These are phyloP conservation scores for Girardinus metallicus DNA, from an alignment of 2,797 vertebrate species.

Conservation along the genomic window DNA sequence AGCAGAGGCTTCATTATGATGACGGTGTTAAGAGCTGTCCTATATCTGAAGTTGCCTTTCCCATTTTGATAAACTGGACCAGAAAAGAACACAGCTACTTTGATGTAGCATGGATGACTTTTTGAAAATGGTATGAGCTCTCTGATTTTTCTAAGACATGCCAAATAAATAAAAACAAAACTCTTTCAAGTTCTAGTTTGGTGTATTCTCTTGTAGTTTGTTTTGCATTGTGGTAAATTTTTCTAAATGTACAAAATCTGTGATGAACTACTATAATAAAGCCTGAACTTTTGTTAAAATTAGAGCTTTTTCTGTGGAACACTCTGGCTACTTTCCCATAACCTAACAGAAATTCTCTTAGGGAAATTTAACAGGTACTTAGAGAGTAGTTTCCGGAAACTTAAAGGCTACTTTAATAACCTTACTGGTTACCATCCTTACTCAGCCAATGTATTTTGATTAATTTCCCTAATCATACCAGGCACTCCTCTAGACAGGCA, in stretches of 20 bases:
- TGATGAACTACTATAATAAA: neutral
- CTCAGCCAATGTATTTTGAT: neutral
- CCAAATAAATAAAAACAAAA: neutral
- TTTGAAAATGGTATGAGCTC: neutral
- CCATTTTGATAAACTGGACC: no score
- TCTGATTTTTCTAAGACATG: neutral
- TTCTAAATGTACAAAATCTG: neutral
- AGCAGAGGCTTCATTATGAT: conserved; percentile 63
- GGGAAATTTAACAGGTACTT: neutral
- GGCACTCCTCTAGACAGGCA: neutral
- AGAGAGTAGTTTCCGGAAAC: neutral
- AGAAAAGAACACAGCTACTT: no score
- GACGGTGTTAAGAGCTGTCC: conserved; percentile 48
- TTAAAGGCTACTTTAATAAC: neutral
- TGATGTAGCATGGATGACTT: no score
- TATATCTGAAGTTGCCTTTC: no score
- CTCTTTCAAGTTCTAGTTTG: neutral
- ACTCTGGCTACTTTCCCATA: neutral
- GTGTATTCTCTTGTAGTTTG: neutral
- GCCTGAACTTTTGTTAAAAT: neutral
- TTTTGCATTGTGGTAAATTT: neutral
- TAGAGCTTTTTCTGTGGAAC: neutral
- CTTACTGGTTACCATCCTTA: neutral
- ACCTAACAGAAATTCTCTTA: neutral
- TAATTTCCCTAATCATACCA: neutral